phyloP scores from a whole-genome alignment of 2,113 vertebrate species.

The Pogona vitticeps region DNA sequence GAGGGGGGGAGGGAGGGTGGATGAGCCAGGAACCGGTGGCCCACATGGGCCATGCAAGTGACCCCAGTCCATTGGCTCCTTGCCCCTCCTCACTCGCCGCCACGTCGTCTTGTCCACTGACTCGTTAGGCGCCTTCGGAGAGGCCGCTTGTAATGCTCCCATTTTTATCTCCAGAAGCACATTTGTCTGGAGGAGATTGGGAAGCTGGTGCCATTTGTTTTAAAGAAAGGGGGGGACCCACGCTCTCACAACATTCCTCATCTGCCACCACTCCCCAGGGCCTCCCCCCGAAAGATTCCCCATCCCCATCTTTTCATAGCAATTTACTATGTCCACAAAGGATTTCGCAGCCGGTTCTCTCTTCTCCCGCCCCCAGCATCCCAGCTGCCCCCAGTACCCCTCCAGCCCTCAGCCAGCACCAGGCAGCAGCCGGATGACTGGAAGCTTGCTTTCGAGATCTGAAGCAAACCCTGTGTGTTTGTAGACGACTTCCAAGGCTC shows the following conservation, averaged over 20 bases:
- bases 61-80: not conserved
- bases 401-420: not conserved
- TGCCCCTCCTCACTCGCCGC: not conserved
- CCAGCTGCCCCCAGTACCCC: not conserved
- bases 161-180: slow-evolving; percentile 20
- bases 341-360: slow-evolving; percentile 40
- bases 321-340: slow-evolving; percentile 68
- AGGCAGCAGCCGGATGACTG: slow-evolving; percentile 37
- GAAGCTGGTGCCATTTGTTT: accelerated
- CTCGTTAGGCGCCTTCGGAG: not conserved
- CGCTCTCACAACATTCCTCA: not conserved
- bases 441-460: slow-evolving; percentile 22
- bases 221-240: not conserved
- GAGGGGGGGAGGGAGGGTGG: not conserved
- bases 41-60: no score
- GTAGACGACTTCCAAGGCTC: not conserved
- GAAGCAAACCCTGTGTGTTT: not conserved
- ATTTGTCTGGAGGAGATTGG: not conserved
- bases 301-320: not conserved
- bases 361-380: not conserved
- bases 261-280: not conserved
- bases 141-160: not conserved
- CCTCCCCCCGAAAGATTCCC: not conserved
- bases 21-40: no score
- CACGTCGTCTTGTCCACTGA: no score